Base-by-base conservation (phyloP, 2,113 vertebrate genomes). In the Trogon melanurus region DNA sequence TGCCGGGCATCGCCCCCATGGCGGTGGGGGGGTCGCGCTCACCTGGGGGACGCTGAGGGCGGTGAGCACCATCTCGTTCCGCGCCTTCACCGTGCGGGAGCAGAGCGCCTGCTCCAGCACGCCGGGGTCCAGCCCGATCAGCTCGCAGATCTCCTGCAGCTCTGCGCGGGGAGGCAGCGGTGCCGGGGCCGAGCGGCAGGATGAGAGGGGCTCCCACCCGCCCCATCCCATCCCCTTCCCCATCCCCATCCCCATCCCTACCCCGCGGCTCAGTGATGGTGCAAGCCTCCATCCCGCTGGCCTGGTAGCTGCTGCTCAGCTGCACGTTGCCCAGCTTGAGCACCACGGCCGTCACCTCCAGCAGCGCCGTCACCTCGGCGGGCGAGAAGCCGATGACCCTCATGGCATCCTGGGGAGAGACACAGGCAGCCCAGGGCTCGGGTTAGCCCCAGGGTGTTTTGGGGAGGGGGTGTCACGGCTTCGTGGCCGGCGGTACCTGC, bases 251-350 rank as follows among this genome's bases (percentile, higher is more conserved):
- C 56, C 78, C 5, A 8, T 32, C 17, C 95, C 62, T 85, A 98
- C 98, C 98, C 97, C 8, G 96, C 1, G 75, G 82, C 56, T 98
- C 95, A 3, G 67, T 1, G 58, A 98, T 89, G 91, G 95, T 97
- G 88, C 98, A 98, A 21, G 97, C 90, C 81, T 98, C 86, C 50
- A 95, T 91, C 51, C 98, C 98, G 1, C 85, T 97, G 93, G 98
- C 96, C 91, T 98, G 98, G 95, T 93, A 97, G 58, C 97, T 96
- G 10, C 97, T 74, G 19, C 71, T 90, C 81, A 98, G 93, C 78
- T 96, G 62, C 79, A 98, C 71, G 0, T 98, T 98, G 45, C 98
- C 98, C 88, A 98, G 74, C 87, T 98, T 98, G 88, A 98, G 97
- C 85, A 98, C 97, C 57, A 98, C 80, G 3, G 98, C 98, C 0